These are phyloP conservation scores for Drosophila nigrodunni DNA, from an alignment of 1,140 invertebrate species.

Conservation along the genomic window DNA sequence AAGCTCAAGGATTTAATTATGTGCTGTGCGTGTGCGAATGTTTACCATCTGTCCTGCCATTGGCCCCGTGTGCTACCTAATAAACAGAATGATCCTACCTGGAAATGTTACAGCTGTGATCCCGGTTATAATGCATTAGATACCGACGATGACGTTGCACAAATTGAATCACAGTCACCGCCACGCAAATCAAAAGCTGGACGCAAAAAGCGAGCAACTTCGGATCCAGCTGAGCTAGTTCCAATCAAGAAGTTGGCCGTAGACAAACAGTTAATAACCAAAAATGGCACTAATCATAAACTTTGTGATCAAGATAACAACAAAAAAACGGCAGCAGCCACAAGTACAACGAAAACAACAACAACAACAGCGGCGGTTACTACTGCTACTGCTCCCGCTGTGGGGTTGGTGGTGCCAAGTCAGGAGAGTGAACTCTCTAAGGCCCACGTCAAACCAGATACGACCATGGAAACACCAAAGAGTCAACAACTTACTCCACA, in stretches of 20 bases:
- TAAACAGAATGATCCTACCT: constrained; percentile 40
- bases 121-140: constrained; percentile 1
- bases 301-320: too few species aligned
- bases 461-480: not conserved
- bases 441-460: not conserved
- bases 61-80: constrained; percentile 40
- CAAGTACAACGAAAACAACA: too few species aligned
- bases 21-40: constrained; percentile 53
- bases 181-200: constrained; percentile 52
- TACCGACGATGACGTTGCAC: not conserved
- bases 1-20: constrained; percentile 38
- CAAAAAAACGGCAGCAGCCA: too few species aligned
- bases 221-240: constrained; percentile 32
- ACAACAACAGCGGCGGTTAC: too few species aligned
- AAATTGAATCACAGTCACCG: not conserved
- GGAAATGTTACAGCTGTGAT: constrained; percentile 67
- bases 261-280: not conserved
- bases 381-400: too few species aligned
- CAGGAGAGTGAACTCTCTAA: not conserved
- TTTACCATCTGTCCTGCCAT: constrained; percentile 68
- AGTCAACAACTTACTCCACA: not conserved
- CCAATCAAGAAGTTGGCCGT: constrained; percentile 16
- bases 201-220: constrained; percentile 58
- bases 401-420: too few species aligned
- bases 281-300: not conserved